Evolutionary conservation across 1,140 invertebrate genomes (phyloP).

Genomic region (Sycobia sp.): DNA sequence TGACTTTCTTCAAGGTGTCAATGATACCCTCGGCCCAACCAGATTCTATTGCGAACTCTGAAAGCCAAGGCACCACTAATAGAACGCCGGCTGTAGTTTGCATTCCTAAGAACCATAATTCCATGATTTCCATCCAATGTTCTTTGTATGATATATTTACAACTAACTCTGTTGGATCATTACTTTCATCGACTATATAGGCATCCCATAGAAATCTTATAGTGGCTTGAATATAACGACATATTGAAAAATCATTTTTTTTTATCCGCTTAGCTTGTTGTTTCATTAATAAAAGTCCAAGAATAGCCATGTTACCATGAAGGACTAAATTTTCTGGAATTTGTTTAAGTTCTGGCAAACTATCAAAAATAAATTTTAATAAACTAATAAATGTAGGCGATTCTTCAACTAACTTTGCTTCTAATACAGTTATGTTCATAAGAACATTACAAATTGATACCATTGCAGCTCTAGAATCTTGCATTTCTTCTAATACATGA

Average conservation of each 20-base stretch:
- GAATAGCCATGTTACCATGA: conserved; percentile 81
- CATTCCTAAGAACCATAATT: conserved; percentile 93
- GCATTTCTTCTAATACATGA: conserved; percentile 77
- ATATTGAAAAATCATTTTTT: conserved; percentile 86
- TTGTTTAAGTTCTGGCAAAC: conserved; percentile 82
- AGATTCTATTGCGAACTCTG: conserved; percentile 87
- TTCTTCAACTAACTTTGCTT: conserved; percentile 79
- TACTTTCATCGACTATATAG: conserved; percentile 85
- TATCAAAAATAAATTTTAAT: conserved; percentile 85
- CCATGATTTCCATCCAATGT: conserved; percentile 85
- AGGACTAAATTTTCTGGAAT: conserved; percentile 83
- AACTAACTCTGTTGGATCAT: conserved; percentile 78
- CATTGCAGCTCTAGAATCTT: conserved; percentile 80
- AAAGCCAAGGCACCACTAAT: conserved; percentile 83
- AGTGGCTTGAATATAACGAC: conserved; percentile 83
- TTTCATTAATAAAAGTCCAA: conserved; percentile 82
- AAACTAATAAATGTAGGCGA: conserved; percentile 77
- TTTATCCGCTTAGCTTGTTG: conserved; percentile 81
- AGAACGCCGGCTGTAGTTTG: conserved; percentile 85
- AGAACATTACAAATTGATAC: conserved; percentile 88
- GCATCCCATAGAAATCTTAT: conserved; percentile 92
- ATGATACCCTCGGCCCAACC: conserved; percentile 90
- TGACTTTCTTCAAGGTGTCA: conserved; percentile 78
- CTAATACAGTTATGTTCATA: conserved; percentile 89
- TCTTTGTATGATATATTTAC: conserved; percentile 85